Conservation (phyloP, 2,113 vertebrate genomes). For the Malurus alboscapulatus region DNA sequence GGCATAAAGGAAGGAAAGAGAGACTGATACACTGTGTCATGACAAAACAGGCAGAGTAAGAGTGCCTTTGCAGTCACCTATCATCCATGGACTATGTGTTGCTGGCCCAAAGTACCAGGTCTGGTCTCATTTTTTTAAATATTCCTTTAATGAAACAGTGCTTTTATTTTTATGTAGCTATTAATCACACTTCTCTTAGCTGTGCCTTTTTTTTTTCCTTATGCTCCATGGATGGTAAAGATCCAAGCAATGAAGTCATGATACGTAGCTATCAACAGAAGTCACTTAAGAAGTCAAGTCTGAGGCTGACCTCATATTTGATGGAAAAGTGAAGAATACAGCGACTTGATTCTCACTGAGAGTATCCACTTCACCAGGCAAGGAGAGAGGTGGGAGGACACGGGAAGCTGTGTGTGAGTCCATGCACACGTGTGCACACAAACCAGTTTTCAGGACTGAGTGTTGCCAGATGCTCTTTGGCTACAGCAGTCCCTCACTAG, state of each 20-base stretch:
- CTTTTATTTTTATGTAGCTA: not conserved
- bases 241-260: not conserved
- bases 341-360: not conserved
- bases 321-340: not conserved
- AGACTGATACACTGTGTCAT: conserved; percentile 62
- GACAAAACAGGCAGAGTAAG: conserved; percentile 48
- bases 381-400: not conserved
- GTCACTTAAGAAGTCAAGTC: not conserved
- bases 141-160: not conserved
- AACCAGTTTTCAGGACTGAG: not conserved
- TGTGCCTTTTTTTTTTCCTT: not conserved
- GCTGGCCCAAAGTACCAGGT: not conserved
- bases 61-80: conserved; percentile 61
- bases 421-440: not conserved
- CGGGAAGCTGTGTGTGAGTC: not conserved
- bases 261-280: not conserved
- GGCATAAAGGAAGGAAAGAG: conserved; percentile 71
- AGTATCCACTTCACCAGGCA: not conserved
- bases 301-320: not conserved
- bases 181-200: not conserved
- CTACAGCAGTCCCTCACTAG: not conserved
- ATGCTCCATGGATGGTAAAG: not conserved
- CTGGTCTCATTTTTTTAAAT: not conserved
- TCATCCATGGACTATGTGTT: not conserved
- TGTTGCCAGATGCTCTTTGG: conserved; percentile 29